phyloP scores from a whole-genome alignment of 2,113 vertebrate species.

The Prionailurus bengalensis region DNA sequence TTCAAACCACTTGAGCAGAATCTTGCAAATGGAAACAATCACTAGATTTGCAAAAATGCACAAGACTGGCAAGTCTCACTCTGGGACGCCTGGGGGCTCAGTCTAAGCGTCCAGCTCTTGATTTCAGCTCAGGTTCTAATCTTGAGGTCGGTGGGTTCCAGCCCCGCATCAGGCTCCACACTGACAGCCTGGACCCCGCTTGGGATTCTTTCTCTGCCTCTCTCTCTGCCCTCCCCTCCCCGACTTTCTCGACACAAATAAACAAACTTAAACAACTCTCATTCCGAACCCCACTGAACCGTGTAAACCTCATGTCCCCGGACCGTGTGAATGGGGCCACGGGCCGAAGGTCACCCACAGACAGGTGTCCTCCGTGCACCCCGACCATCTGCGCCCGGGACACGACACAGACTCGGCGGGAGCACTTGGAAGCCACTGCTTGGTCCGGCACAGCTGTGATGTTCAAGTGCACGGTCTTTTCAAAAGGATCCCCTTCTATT shows the following conservation, averaged over 20 bases:
- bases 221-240: too few species aligned
- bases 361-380: not conserved
- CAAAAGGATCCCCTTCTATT: not conserved
- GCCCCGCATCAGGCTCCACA: too few species aligned
- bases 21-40: not conserved
- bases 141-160: too few species aligned
- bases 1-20: too few species aligned
- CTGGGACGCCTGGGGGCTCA: too few species aligned
- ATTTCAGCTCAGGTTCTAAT: too few species aligned
- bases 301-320: not conserved
- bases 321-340: too few species aligned
- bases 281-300: not conserved
- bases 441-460: not conserved
- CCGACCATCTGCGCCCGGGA: too few species aligned
- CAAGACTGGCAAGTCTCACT: not conserved
- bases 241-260: too few species aligned
- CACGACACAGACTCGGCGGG: accelerated
- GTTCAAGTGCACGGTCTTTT: not conserved
- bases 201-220: too few species aligned
- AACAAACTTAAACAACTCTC: not conserved
- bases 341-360: not conserved
- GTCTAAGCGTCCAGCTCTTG: too few species aligned
- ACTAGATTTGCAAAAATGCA: not conserved
- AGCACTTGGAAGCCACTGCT: not conserved
- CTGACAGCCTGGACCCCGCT: too few species aligned